These are phyloP conservation scores for Neopipo cinnamomea DNA, from an alignment of 2,113 vertebrate genomes.

Conservation along the genomic window DNA sequence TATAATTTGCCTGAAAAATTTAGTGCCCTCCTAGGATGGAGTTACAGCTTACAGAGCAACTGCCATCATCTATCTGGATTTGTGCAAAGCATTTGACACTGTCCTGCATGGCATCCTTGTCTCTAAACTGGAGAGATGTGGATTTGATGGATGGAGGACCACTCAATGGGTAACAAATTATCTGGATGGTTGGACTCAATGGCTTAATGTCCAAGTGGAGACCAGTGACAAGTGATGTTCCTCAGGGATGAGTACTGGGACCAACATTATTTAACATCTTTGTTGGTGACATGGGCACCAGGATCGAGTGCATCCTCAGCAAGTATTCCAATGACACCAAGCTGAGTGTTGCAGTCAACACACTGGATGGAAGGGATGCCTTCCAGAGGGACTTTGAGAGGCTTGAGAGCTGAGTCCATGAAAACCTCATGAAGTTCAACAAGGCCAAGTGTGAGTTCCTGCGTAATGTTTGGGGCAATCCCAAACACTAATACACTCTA, in stretches of 20 bases:
- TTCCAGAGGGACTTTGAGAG: not conserved
- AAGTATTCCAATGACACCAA: not conserved
- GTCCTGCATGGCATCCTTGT: not conserved
- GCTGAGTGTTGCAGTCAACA: not conserved
- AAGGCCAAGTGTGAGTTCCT: not conserved
- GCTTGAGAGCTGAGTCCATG: not conserved
- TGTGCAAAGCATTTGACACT: not conserved
- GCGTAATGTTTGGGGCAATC: accelerated
- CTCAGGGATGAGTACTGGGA: not conserved
- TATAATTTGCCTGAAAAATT: not conserved
- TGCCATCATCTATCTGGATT: not conserved
- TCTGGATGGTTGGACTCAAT: not conserved
- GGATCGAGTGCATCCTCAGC: not conserved
- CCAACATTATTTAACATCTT: accelerated
- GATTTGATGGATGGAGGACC: not conserved
- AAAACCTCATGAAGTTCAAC: not conserved
- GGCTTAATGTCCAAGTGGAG: not conserved
- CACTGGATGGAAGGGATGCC: not conserved
- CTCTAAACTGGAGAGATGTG: not conserved
- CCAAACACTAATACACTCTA: not conserved
- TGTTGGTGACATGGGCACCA: accelerated
- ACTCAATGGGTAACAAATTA: not conserved
- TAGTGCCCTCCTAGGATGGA: not conserved
- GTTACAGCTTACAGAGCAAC: not conserved
- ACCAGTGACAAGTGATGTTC: not conserved